A percentile compares a stretch with the other conserved stretches of the same genome.
Conservation (phyloP, 2,888 invertebrate species). For the Rhagonycha lutea region DNA sequence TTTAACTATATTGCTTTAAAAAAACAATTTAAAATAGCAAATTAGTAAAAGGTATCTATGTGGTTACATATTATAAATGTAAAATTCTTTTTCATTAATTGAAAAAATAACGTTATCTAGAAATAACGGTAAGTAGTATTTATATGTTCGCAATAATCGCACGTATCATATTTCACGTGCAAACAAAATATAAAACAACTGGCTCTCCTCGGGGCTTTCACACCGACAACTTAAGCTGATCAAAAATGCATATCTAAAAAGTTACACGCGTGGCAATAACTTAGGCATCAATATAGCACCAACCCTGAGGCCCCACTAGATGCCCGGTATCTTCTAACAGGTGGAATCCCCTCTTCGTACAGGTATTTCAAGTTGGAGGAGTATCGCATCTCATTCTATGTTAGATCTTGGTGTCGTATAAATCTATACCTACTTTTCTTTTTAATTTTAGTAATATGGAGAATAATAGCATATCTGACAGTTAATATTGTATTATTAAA, state of each 20-base stretch:
- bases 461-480: neutral
- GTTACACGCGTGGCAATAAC: conserved; percentile 28
- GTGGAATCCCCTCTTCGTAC: conserved; percentile 32
- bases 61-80: neutral
- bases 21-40: neutral
- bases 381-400: conserved; percentile 30
- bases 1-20: neutral
- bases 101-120: neutral
- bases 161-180: conserved; percentile 19
- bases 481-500: neutral
- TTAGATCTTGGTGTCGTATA: conserved; percentile 26
- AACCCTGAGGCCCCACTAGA: conserved; percentile 28
- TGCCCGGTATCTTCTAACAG: conserved; percentile 30
- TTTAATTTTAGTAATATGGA: neutral
- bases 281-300: conserved; percentile 32
- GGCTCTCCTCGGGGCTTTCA: conserved; percentile 23
- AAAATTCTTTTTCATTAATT: neutral
- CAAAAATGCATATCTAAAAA: conserved; percentile 29
- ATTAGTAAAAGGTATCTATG: neutral
- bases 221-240: conserved; percentile 24
- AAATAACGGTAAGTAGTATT: conserved; percentile 21
- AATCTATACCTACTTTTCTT: conserved; percentile 13
- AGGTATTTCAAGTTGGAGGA: conserved; percentile 30
- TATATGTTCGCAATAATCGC: conserved; percentile 9
- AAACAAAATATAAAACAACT: conserved; percentile 24